Base-by-base conservation (phyloP, 2,888 invertebrate genomes). In the Amiota communis region DNA sequence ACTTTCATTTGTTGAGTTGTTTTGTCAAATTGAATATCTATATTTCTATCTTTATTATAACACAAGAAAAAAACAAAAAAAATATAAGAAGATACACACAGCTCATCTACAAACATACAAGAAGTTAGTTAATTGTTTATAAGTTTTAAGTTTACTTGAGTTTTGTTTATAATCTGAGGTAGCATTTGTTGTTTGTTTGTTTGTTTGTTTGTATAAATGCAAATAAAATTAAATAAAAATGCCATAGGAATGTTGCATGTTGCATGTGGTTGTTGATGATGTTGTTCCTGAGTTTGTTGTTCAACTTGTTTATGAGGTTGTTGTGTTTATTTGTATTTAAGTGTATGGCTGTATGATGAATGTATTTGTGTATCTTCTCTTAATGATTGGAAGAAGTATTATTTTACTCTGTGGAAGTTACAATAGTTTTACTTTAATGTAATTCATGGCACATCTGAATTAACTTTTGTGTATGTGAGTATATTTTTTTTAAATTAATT, bases 391-490 rank as follows among this genome's bases (percentile, higher is more conserved):
- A 76, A 77, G 77, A 77, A 2, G 23, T 3, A 23, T 36, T 36
- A 4, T 72, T 74, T 23, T 23, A 2, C 23, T 74, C 70, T 77
- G 71, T 74, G 75, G 75, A 75, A 73, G 71, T 67, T 51, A 36
- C 65, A 12, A 20, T 1, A 9, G 13, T 49, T 36, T 64, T 70
- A 68, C 53, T 71, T 72, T 72, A 23, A 23, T 68, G 51, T 48
- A 67, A 57, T 71, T 74, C 85, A 85, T 85, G 85, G 85, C 85
- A 85, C 85, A 81, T 81, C 80, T 82, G 85, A 85, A 86, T 86
- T 83, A 70, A 73, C 77, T 77, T 70, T 51, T 12, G 11, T 68
- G 12, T 63, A 23, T 51, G 23, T 23, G 23, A 15, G 20, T n/a
- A 13, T 23, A 13, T 68, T 51, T 68, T 53, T n/a, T 63, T 63